Evolutionary conservation across 1,140 invertebrate species (phyloP), one percentile per base, ranked within the genome.

Genomic region (Drusus annulatus): DNA sequence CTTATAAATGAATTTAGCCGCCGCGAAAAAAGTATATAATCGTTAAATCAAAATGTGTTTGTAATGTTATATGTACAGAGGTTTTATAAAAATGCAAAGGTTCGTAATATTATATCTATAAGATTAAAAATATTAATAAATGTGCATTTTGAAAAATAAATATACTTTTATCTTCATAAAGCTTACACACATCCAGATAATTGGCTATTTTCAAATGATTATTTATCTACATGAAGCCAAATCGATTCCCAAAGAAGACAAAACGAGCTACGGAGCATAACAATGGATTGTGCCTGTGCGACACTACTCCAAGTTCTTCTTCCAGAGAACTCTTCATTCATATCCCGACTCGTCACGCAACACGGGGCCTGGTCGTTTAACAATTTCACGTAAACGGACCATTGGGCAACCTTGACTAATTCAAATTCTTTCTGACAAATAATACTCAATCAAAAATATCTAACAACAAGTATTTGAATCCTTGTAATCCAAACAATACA

Each of bases 121-220:
- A 85, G 85, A 84, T 68, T 80, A 80, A 78, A 85, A 84, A 81
- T 84, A 63, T 78, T 81, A 83, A 81, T 80, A 84, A 84, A 81
- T 77, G 80, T 79, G 45, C 60, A 75, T 65, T 19, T 65, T 65
- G 25, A 50, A 73, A 68, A 73, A 81, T 60, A 76, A 50, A 78
- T 63, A 36, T 63, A 81, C 23, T 51, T 23, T 28, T 78, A 83
- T 79, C 28, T 51, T 83, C 80, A 83, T 81, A 83, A 83, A 83
- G 80, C 82, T 81, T 81, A 83, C 82, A 83, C 82, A 83, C 82
- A 83, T 83, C 82, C 82, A 83, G 54, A 81, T 81, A 83, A 79
- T 83, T 81, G 82, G 82, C 82, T 83, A 81, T 81, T 36, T 56
- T 50, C 78, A 60, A 78, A 80, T 74, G 62, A 77, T 77, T 82